Evolutionary conservation across 2,888 invertebrate genomes (phyloP).

Genomic region (Andrena hattorfiana): DNA sequence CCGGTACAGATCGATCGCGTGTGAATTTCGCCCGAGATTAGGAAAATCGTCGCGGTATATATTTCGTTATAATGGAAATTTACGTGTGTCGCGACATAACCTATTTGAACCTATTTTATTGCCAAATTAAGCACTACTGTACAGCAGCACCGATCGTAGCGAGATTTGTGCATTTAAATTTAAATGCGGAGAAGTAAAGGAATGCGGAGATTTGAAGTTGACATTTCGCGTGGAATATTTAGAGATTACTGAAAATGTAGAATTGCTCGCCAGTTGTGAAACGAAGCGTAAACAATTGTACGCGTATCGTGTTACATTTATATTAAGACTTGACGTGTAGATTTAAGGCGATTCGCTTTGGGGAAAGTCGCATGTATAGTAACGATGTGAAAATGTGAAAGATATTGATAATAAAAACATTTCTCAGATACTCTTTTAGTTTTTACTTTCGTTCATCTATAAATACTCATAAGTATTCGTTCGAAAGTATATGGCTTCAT

Average conservation of each 20-base stretch:
- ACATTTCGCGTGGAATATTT: background rate
- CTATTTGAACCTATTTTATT: constrained; percentile 44
- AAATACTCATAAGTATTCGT: background rate
- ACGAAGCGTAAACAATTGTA: background rate
- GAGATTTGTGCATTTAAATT: constrained; percentile 23
- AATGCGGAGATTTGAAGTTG: background rate
- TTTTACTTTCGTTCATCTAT: constrained; percentile 9
- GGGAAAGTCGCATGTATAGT: background rate
- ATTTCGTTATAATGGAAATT: constrained; percentile 16
- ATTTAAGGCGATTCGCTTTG: background rate
- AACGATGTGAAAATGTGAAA: background rate
- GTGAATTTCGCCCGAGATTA: constrained; percentile 6
- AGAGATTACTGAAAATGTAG: background rate
- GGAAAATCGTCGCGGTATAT: constrained; percentile 32
- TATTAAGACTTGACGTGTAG: background rate
- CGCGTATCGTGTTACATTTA: background rate
- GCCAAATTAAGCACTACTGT: constrained; percentile 4
- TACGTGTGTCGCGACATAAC: constrained; percentile 40
- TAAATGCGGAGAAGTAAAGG: background rate
- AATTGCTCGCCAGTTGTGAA: background rate
- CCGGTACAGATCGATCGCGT: constrained; percentile 1
- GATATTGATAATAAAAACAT: too few relatives aligned
- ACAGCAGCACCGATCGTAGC: background rate
- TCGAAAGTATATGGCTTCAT: too few relatives aligned
- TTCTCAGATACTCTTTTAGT: too few relatives aligned